A percentile compares a stretch with the other conserved stretches of the same genome.
phyloP scores from a whole-genome alignment of 2,797 vertebrate species.

The Cetoscarus ocellatus region DNA sequence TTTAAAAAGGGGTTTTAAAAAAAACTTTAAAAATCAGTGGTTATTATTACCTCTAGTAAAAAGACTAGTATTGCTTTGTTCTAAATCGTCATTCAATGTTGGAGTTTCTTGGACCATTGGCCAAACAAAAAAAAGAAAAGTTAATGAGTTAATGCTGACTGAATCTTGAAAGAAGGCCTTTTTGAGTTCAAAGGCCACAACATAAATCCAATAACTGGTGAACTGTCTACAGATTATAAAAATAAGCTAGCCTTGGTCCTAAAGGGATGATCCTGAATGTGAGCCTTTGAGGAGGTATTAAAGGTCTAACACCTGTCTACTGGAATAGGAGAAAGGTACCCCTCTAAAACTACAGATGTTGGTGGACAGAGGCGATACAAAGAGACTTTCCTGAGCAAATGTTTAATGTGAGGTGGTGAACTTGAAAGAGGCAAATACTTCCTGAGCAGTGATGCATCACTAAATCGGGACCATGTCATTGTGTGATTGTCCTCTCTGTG shows the following conservation, averaged over 20 bases:
- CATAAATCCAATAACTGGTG: background rate
- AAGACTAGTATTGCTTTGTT: too few species aligned
- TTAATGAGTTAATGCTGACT: background rate
- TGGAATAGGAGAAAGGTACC: constrained; percentile 20
- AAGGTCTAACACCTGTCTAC: constrained; percentile 29
- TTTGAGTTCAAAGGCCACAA: background rate
- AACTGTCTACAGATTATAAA: background rate
- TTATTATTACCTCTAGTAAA: too few species aligned
- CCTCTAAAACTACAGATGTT: constrained; percentile 45
- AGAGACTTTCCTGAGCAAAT: constrained; percentile 65
- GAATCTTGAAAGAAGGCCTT: background rate
- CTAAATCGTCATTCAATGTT: too few species aligned
- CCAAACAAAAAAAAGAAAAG: background rate
- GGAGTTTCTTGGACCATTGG: background rate
- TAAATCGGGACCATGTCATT: constrained; percentile 71
- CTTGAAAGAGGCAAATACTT: constrained; percentile 78
- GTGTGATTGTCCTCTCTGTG: constrained; percentile 64
- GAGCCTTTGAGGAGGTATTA: background rate
- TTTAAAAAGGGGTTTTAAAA: too few species aligned
- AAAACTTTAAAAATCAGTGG: too few species aligned
- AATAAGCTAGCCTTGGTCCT: background rate
- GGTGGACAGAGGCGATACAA: constrained; percentile 41
- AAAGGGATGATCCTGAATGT: constrained; percentile 7
- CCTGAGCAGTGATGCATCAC: constrained; percentile 74
- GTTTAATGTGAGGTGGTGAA: constrained; percentile 76